Evolutionary conservation across 2,888 invertebrate species (phyloP).

Genomic region (Euzophera pinguis): DNA sequence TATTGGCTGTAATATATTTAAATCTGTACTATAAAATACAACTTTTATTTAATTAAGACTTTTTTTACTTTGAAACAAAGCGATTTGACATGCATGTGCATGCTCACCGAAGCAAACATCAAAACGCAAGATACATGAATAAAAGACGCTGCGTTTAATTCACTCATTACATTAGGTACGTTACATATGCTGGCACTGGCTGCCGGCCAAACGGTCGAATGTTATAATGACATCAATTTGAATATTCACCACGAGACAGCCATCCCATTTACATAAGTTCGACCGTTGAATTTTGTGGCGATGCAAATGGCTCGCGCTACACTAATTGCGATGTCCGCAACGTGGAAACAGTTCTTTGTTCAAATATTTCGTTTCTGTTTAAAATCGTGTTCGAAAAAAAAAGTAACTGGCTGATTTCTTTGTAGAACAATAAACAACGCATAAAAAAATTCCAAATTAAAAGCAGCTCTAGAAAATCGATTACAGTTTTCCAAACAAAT

Average conservation of each 20-base stretch:
- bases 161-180: constrained; percentile 69
- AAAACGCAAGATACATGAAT: constrained; percentile 53
- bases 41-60: not conserved
- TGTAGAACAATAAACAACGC: not conserved
- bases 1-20: no score
- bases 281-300: constrained; percentile 74
- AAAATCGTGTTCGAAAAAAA: not conserved
- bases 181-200: constrained; percentile 59
- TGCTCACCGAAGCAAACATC: constrained; percentile 35
- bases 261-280: constrained; percentile 77
- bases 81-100: constrained; percentile 11
- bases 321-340: constrained; percentile 62
- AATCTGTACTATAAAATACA: no score
- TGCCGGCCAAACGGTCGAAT: constrained; percentile 72
- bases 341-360: constrained; percentile 41
- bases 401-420: not conserved
- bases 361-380: constrained; percentile 26
- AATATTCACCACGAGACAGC: constrained; percentile 78
- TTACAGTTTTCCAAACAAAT: not conserved
- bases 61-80: constrained; percentile 13
- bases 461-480: not conserved
- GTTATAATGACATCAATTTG: constrained; percentile 80
- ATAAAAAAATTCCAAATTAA: no score
- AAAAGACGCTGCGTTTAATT: constrained; percentile 62
- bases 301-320: constrained; percentile 67